Conservation (phyloP, 1,140 invertebrate genomes). For the Drosophila melanica region DNA sequence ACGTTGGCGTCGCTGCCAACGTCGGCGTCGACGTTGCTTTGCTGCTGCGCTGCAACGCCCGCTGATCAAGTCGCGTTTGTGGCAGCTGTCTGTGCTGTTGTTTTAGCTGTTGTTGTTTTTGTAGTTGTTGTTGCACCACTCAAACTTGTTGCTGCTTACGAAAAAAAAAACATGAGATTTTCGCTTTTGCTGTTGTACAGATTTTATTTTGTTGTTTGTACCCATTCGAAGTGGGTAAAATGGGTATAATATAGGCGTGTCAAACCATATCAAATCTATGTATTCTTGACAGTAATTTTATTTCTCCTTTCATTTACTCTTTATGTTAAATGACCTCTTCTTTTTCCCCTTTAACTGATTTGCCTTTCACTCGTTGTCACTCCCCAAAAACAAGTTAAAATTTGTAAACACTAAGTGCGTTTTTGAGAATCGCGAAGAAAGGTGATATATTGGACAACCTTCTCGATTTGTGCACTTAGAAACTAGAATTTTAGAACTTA, state of each 20-base stretch:
- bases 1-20: neutral
- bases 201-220: conserved; percentile 39
- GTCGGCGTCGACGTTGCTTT: conserved; percentile 4
- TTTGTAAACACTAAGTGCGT: too few relatives aligned
- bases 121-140: conserved; percentile 63
- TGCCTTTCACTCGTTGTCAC: neutral
- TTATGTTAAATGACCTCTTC: too few relatives aligned
- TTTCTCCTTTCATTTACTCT: too few relatives aligned
- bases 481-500: too few relatives aligned
- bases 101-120: conserved; percentile 19
- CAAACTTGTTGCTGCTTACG: conserved; percentile 72
- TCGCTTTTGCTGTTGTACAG: conserved; percentile 42
- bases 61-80: conserved; percentile 48
- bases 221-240: neutral
- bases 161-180: conserved; percentile 66
- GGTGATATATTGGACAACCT: too few relatives aligned
- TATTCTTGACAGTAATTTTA: neutral
- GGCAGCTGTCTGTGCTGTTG: conserved; percentile 33
- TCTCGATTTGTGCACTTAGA: too few relatives aligned
- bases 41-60: conserved; percentile 27
- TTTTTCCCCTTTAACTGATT: neutral
- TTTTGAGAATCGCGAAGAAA: too few relatives aligned
- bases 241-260: neutral
- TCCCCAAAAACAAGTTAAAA: too few relatives aligned
- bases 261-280: neutral